These are phyloP conservation scores for Chaetops frenatus DNA, from an alignment of 2,113 vertebrate species.

Conservation along the genomic window DNA sequence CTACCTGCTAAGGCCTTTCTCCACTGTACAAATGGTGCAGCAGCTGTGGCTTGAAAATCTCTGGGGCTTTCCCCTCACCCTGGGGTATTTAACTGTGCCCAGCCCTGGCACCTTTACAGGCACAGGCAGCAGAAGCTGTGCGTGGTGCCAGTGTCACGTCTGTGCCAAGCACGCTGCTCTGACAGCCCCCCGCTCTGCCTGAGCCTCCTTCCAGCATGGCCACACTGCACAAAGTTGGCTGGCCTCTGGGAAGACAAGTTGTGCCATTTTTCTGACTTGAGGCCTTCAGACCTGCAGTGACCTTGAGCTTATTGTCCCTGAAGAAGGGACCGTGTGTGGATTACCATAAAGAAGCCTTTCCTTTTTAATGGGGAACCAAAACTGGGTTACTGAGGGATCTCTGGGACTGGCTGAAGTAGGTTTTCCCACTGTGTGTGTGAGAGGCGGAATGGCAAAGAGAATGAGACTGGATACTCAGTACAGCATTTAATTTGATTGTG, in stretches of 20 bases:
- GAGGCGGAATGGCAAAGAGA: neutral
- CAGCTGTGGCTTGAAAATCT: neutral
- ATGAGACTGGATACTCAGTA: neutral
- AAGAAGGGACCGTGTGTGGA: neutral
- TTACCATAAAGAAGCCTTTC: neutral
- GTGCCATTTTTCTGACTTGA: neutral
- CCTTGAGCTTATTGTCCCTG: neutral
- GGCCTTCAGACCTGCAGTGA: neutral
- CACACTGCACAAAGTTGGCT: accelerated
- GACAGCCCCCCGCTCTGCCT: neutral
- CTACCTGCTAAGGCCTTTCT: neutral
- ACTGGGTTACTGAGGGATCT: neutral
- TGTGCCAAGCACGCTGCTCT: accelerated
- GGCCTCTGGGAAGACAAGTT: neutral
- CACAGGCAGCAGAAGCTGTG: neutral
- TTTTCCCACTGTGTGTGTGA: neutral
- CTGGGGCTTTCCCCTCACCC: neutral
- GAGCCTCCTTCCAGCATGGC: neutral
- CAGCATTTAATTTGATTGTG: neutral
- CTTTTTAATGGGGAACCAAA: neutral
- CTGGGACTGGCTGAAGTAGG: neutral
- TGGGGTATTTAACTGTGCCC: neutral
- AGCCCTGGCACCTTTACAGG: neutral
- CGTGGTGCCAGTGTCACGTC: neutral
- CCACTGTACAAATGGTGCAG: neutral